A percentile compares a stretch with the other conserved stretches of the same genome.
Conservation (phyloP, 2,113 vertebrate genomes). For the Sarotherodon lohbergeri region DNA sequence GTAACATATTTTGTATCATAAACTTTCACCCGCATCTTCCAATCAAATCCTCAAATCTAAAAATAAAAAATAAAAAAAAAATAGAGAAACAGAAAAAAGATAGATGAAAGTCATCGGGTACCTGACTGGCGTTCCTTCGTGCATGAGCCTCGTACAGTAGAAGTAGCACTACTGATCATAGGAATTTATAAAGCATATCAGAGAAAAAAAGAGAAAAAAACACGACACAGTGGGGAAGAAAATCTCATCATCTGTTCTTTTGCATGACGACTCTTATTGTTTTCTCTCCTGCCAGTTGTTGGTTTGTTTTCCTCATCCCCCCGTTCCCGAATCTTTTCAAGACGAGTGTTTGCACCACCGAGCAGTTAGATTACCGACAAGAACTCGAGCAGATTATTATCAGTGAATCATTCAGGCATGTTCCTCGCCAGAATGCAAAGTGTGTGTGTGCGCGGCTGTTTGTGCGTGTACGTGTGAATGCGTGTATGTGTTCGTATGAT, state of each 20-base stretch:
- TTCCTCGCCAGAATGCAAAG: constrained; percentile 57
- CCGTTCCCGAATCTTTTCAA: background rate
- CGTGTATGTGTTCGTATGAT: constrained; percentile 25
- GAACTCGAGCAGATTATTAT: constrained; percentile 1
- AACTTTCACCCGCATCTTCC: constrained; percentile 73
- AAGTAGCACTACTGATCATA: constrained; percentile 53
- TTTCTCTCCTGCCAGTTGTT: constrained; percentile 4
- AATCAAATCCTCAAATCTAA: constrained; percentile 30
- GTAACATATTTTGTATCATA: constrained; percentile 80
- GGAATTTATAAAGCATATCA: constrained; percentile 28
- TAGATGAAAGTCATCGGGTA: background rate
- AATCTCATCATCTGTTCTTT: constrained; percentile 39
- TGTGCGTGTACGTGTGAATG: background rate
- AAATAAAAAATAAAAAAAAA: background rate
- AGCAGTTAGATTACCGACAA: constrained; percentile 1
- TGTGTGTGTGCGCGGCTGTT: background rate
- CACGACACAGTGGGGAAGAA: constrained; percentile 7
- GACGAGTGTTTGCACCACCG: constrained; percentile 46
- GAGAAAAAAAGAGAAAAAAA: constrained; percentile 14
- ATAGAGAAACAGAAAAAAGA: background rate
- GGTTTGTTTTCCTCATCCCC: constrained; percentile 37
- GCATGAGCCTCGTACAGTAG: constrained; percentile 66
- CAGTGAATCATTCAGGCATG: constrained; percentile 67
- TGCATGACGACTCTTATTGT: constrained; percentile 66
- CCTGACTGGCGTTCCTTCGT: background rate